Evolutionary conservation across 2,113 vertebrate genomes (phyloP).

Genomic region (human): DNA sequence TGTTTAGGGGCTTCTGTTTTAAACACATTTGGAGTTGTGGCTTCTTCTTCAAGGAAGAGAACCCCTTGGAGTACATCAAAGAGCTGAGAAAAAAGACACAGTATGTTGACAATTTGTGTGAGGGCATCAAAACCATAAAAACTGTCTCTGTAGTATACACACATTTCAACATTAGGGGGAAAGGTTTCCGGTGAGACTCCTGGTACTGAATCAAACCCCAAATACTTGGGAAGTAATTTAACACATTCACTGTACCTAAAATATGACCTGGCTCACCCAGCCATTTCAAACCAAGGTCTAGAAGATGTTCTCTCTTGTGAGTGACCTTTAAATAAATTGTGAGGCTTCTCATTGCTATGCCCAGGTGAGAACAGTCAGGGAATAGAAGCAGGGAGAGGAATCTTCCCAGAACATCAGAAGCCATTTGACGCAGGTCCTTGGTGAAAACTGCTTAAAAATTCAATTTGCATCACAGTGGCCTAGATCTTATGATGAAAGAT

Average conservation of each 20-base stretch:
- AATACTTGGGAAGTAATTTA: conserved; percentile 58
- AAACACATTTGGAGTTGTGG: conserved; percentile 75
- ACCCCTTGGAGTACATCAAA: conserved; percentile 75
- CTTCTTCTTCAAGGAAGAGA: conserved; percentile 75
- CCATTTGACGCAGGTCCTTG: background rate
- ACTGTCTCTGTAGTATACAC: conserved; percentile 50
- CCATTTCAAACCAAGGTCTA: conserved; percentile 57
- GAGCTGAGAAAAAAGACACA: conserved; percentile 64
- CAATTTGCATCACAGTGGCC: conserved; percentile 18
- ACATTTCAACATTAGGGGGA: conserved; percentile 58
- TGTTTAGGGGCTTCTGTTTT: conserved; percentile 74
- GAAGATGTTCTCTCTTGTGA: conserved; percentile 47
- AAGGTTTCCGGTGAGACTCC: background rate
- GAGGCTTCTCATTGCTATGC: background rate
- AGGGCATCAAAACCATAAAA: conserved; percentile 70
- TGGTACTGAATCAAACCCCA: conserved; percentile 31
- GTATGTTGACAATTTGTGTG: conserved; percentile 72
- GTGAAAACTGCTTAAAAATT: conserved; percentile 64
- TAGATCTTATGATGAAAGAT: background rate
- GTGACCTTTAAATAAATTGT: conserved; percentile 63
- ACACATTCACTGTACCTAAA: conserved; percentile 44
- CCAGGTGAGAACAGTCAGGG: conserved; percentile 48
- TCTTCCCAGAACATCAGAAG: conserved; percentile 24
- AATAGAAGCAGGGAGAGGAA: background rate
- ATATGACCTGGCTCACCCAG: conserved; percentile 42